Percentiles rank a stretch among this genome's conserved stretches.
These are phyloP conservation scores for Euschistus heros DNA, from an alignment of 1,140 invertebrate species.

Conservation along the genomic window DNA sequence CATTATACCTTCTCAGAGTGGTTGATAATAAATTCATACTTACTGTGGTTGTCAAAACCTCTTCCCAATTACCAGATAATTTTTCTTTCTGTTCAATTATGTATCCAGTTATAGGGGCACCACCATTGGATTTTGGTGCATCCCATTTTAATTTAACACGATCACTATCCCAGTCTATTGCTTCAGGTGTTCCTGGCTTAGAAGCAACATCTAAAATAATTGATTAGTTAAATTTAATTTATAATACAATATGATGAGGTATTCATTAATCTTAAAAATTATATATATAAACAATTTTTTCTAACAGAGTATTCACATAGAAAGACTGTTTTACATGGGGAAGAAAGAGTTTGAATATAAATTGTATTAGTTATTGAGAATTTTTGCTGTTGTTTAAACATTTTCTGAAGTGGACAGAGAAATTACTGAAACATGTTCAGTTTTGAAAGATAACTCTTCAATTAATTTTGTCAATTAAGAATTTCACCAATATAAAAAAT, in stretches of 20 bases:
- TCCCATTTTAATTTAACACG: conserved; percentile 89
- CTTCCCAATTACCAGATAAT: conserved; percentile 76
- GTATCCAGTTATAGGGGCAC: conserved; percentile 90
- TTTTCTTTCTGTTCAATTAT: conserved; percentile 96
- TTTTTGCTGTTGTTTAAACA: too few species aligned
- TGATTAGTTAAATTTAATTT: background rate
- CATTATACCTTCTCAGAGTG: too few species aligned
- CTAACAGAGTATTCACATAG: too few species aligned
- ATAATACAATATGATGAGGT: conserved; percentile 2
- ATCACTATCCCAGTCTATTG: conserved; percentile 89
- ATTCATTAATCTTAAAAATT: background rate
- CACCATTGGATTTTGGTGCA: conserved; percentile 77
- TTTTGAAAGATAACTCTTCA: too few species aligned
- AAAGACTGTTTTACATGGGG: too few species aligned
- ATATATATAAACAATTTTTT: too few species aligned
- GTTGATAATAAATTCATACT: background rate
- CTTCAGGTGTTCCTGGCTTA: conserved; percentile 77
- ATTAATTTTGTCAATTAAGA: too few species aligned
- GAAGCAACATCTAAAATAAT: conserved; percentile 57
- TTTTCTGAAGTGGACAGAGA: too few species aligned
- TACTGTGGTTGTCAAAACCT: conserved; percentile 45
- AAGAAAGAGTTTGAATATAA: too few species aligned
- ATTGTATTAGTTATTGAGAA: too few species aligned
- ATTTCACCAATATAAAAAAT: too few species aligned
- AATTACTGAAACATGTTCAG: too few species aligned